Evolutionary conservation across 2,797 vertebrate genomes (phyloP).

Genomic region (Streptopelia turtur): DNA sequence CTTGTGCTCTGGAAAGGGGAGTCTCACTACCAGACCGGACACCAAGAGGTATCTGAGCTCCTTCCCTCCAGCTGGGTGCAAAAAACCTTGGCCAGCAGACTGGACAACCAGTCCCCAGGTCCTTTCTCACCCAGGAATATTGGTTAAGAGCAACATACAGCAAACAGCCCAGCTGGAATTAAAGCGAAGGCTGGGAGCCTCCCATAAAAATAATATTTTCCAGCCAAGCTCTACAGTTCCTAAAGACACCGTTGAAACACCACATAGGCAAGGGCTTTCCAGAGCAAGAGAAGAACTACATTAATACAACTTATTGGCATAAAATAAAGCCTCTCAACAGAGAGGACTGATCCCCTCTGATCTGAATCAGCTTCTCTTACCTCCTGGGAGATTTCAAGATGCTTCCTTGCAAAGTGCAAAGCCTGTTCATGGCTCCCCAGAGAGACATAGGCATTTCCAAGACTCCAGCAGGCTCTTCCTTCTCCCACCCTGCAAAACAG

Average conservation of each 20-base stretch:
- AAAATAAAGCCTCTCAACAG: background rate
- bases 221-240: background rate
- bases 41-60: background rate
- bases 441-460: slow-evolving; percentile 93
- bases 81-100: background rate
- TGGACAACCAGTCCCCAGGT: background rate
- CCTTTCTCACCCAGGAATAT: background rate
- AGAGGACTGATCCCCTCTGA: background rate
- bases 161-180: background rate
- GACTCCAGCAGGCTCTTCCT: slow-evolving; percentile 96
- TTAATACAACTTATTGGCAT: accelerated
- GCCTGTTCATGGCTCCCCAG: slow-evolving; percentile 91
- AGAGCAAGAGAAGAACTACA: background rate
- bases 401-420: slow-evolving; percentile 89
- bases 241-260: background rate
- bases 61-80: background rate
- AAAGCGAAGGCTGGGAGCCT: background rate
- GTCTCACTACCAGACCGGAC: background rate
- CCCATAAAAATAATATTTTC: background rate
- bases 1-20: background rate
- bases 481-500: slow-evolving; percentile 89
- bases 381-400: slow-evolving; percentile 94
- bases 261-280: background rate
- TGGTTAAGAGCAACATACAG: background rate
- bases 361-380: slow-evolving; percentile 72